Conservation (phyloP, 2,797 vertebrate species). For the Tarsius wallacei region DNA sequence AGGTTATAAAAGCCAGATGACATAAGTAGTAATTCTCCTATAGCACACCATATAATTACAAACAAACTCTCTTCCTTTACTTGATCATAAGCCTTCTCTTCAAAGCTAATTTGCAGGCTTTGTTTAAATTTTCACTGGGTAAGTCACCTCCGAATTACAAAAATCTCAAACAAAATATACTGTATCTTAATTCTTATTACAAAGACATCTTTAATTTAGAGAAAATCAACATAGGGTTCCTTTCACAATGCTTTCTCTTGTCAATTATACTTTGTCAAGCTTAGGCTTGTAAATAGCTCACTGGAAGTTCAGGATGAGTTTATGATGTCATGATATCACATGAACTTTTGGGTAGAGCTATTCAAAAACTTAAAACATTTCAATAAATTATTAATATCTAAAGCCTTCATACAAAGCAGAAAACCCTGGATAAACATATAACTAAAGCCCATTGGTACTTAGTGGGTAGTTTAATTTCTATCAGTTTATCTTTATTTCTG, state of each 20-base stretch:
- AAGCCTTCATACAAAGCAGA: conserved; percentile 21
- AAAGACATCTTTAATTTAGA: conserved; percentile 73
- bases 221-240: conserved; percentile 54
- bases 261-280: conserved; percentile 81
- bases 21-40: conserved; percentile 59
- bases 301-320: neutral
- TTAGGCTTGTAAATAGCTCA: conserved; percentile 59
- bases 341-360: conserved; percentile 49
- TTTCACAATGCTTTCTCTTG: conserved; percentile 75
- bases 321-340: neutral
- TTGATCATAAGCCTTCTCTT: conserved; percentile 77
- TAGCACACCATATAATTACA: conserved; percentile 70
- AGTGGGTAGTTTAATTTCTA: conserved; percentile 47
- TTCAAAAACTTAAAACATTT: conserved; percentile 30
- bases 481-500: neutral
- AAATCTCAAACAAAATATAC: conserved; percentile 70
- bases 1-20: conserved; percentile 66
- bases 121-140: conserved; percentile 80
- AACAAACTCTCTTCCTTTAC: conserved; percentile 70
- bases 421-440: neutral
- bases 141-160: conserved; percentile 82
- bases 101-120: conserved; percentile 80
- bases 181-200: conserved; percentile 71
- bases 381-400: conserved; percentile 66
- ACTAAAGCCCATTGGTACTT: neutral